Percentiles rank a stretch among this genome's conserved stretches.
These are phyloP conservation scores for Brachyptera putata DNA, from an alignment of 2,888 invertebrate species.

Conservation along the genomic window DNA sequence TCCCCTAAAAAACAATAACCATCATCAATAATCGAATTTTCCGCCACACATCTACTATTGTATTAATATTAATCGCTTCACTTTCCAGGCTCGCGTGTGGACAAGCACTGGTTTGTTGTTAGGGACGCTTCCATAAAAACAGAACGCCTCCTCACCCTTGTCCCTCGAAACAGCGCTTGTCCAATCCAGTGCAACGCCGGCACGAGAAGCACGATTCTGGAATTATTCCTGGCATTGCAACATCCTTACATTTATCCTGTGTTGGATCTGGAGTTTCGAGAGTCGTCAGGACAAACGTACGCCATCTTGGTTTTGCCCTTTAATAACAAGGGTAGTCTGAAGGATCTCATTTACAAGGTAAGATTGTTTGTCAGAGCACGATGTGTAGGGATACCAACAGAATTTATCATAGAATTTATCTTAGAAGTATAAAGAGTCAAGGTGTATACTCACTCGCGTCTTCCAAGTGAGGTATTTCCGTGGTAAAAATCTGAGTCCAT, in stretches of 20 bases:
- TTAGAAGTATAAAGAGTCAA: no score
- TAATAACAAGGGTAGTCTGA: conserved; percentile 79
- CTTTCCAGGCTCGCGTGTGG: conserved; percentile 72
- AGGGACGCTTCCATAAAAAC: conserved; percentile 76
- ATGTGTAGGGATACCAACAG: no score
- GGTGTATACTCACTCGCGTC: no score
- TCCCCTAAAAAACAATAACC: no score
- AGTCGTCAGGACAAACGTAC: conserved; percentile 48
- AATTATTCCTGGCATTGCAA: conserved; percentile 78
- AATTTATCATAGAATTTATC: no score
- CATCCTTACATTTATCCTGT: conserved; percentile 92
- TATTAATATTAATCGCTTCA: no score
- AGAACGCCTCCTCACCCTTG: conserved; percentile 70
- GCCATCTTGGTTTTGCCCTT: conserved; percentile 78
- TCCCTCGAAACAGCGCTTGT: conserved; percentile 58
- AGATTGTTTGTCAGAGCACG: no score
- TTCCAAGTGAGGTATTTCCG: no score
- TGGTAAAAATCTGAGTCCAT: no score
- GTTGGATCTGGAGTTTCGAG: conserved; percentile 72
- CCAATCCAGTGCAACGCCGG: conserved; percentile 63
- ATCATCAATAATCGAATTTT: no score
- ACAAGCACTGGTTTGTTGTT: conserved; percentile 89
- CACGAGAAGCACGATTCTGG: conserved; percentile 66
- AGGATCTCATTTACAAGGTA: conserved; percentile 86
- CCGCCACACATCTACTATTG: no score